phyloP scores from a whole-genome alignment of 2,113 vertebrate species.

The Tringa solitaria region DNA sequence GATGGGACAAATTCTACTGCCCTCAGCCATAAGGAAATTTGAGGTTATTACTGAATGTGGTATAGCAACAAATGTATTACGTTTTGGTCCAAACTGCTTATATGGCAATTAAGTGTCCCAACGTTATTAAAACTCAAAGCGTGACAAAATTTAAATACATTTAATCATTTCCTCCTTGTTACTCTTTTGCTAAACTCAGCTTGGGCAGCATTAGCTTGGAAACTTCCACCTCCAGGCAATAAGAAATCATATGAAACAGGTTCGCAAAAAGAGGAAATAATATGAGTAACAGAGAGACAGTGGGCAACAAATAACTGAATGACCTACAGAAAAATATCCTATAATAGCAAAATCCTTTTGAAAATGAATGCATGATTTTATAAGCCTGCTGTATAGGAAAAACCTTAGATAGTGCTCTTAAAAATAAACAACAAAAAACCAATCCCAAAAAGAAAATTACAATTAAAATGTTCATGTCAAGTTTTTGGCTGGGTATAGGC shows the following conservation, averaged over 20 bases:
- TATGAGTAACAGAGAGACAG: neutral
- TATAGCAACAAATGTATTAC: neutral
- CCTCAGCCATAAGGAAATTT: neutral
- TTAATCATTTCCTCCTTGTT: conserved; percentile 15
- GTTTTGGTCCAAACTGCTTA: neutral
- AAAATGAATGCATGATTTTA: neutral
- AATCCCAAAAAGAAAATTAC: neutral
- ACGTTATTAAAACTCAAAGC: neutral
- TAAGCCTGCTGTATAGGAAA: neutral
- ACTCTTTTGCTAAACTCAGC: neutral
- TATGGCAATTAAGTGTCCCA: neutral
- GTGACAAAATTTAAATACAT: neutral
- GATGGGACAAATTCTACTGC: neutral
- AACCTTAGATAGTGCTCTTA: neutral
- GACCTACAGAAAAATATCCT: neutral
- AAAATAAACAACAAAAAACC: neutral
- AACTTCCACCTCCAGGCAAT: neutral
- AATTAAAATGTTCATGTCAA: neutral
- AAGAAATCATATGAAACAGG: neutral
- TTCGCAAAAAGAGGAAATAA: conserved; percentile 25
- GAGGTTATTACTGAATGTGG: neutral
- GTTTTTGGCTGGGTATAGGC: neutral
- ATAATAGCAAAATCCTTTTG: neutral
- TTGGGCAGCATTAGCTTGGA: neutral
- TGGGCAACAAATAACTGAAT: neutral